Base-by-base conservation (phyloP, 2,797 vertebrate species). In the Toxotes lorentzi region DNA sequence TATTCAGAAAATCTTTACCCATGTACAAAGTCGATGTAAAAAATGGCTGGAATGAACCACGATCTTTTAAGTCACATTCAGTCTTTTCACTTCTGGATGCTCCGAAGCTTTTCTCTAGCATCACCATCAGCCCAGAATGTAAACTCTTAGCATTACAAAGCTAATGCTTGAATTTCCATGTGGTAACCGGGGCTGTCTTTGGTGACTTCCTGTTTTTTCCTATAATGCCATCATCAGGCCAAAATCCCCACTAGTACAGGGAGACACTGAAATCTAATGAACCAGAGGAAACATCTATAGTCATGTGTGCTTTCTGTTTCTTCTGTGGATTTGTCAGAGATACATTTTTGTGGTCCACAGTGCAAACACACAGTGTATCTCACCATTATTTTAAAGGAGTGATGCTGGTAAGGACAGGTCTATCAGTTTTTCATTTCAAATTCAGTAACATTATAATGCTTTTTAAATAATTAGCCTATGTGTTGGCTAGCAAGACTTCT, bases 11-110 rank as follows among this genome's bases (percentile, higher is more conserved):
- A 68, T 27, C 13, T 76, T 2, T 53, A 7, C 21, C 30, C 64
- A n/a, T 45, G 14, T 68, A 61, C 47, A 50, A 41, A 41, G 48
- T 62, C 12, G n/a, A n/a, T n/a, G n/a, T n/a, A n/a, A n/a, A n/a
- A 16, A 58, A 58, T 27, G 1, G 35, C 32, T 30, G 21, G 17
- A 48, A 70, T 19, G 13, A 23, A 35, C 47, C 50, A 48, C n/a
- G 19, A 21, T 48, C 21, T 34, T 40, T 51, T 35, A 4, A 56
- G 21, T 10, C 23, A 41, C 19, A 60, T 47, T 41, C 1, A 5
- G 1, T 45, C 43, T 40, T 58, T 53, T 57, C 40, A 30, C 3
- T 30, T 19, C 1, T 58, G n/a, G 19, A 35, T 47, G 19, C 21
- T 4, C 21, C 4, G 27, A 9, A 73, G 51, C 35, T 7, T 4